Conservation (phyloP, 1,140 invertebrate species). For the Danaus melanippus region DNA sequence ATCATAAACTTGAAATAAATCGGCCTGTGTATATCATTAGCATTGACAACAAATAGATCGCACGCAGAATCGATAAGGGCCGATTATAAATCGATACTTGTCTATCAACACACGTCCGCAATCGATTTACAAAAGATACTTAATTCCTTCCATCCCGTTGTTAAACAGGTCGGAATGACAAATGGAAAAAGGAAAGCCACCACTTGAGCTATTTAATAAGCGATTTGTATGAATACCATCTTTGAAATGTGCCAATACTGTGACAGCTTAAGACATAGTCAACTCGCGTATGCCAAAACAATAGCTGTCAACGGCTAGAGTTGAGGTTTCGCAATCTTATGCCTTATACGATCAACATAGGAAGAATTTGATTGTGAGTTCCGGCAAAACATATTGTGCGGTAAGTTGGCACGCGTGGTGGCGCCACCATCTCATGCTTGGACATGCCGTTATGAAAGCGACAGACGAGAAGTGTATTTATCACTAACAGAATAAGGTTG, state of each 20-base stretch:
- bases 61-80: slow-evolving; percentile 22
- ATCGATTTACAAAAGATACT: slow-evolving; percentile 43
- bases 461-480: slow-evolving; percentile 19
- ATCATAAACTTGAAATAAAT: slow-evolving; percentile 20
- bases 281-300: slow-evolving; percentile 37
- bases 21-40: slow-evolving; percentile 19
- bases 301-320: background rate
- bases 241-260: slow-evolving; percentile 49
- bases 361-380: no score
- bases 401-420: slow-evolving; percentile 18
- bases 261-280: slow-evolving; percentile 35
- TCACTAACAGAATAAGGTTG: background rate
- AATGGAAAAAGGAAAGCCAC: slow-evolving; percentile 56
- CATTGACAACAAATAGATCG: slow-evolving; percentile 23
- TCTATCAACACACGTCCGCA: slow-evolving; percentile 27
- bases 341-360: no score
- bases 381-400: no score
- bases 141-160: slow-evolving; percentile 50
- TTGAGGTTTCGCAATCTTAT: no score
- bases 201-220: slow-evolving; percentile 41
- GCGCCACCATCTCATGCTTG: slow-evolving; percentile 33
- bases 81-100: slow-evolving; percentile 30
- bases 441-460: slow-evolving; percentile 21
- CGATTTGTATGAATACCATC: slow-evolving; percentile 51
- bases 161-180: slow-evolving; percentile 48